Evolutionary conservation across 2,113 vertebrate genomes (phyloP), one percentile per base, ranked within the genome.

Genomic region (Rhagologus leucostigma): DNA sequence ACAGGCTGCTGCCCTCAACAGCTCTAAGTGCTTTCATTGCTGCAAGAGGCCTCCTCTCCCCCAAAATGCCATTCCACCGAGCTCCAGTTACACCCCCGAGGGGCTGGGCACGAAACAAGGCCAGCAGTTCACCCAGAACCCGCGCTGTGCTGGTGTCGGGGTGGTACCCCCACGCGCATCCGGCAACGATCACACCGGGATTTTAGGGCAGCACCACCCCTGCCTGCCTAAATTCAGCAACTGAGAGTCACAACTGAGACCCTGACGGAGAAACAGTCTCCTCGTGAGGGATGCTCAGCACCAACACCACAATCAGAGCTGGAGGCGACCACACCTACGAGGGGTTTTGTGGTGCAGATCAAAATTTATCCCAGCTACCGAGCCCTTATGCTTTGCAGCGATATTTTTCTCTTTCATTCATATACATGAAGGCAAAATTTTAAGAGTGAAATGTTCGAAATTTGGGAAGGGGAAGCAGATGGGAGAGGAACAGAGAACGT

Each of bases 391-490:
- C 30, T 3, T 30, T 17, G 26, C 55, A 30, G 59, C 0, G 32
- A 13, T 44, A n/a, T 70, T 83, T 67, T 90, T 37, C 79, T 69
- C 75, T 47, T 80, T 75, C 63, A 39, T 78, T 73, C 52, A 52
- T 53, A 81, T 47, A 63, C 68, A 87, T 4, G 49, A 86, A 78
- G 65, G 78, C 29, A 80, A 93, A 67, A 87, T 75, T 46, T 79
- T 52, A 47, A 30, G 46, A 91, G 57, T 39, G 67, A 77, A 91
- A 65, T 17, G 47, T 39, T 89, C 10, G 64, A 69, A 86, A 59
- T 83, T 80, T 55, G 53, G 55, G 47, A 70, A 77, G 79, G 42
- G 81, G 63, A 37, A 91, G 75, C 89, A 97, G 95, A 89, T 86
- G 87, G 93, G 74, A 68, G 53, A 93, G 35, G 53, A 90, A 78